phyloP scores from a whole-genome alignment of 2,797 vertebrate genomes.

The Onychomys arenicola region DNA sequence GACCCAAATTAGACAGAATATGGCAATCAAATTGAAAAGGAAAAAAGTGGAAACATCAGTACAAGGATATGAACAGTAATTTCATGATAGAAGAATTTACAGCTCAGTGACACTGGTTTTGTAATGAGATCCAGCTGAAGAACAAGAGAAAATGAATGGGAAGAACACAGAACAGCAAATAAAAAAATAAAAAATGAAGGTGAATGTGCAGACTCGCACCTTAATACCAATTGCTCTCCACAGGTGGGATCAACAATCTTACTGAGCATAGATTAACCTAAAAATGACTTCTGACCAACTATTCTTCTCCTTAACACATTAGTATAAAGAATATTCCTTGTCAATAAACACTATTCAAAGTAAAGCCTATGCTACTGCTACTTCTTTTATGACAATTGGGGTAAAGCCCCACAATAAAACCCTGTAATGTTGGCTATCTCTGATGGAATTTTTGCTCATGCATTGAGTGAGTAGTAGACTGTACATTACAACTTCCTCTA shows the following conservation, averaged over 20 bases:
- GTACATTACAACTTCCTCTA: neutral
- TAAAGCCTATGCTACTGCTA: neutral
- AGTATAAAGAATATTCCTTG: neutral
- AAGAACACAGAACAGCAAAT: neutral
- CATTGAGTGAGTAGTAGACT: neutral
- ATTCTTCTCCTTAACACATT: neutral
- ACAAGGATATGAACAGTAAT: neutral
- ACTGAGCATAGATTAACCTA: neutral
- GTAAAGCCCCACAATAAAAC: neutral
- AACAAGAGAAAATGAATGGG: neutral
- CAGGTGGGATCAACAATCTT: neutral
- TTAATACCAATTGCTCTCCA: neutral
- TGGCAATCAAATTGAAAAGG: neutral
- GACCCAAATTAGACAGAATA: neutral
- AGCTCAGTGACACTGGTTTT: neutral
- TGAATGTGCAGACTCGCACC: neutral
- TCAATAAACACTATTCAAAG: neutral
- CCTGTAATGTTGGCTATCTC: neutral
- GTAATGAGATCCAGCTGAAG: neutral
- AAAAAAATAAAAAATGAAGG: neutral
- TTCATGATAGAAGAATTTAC: neutral
- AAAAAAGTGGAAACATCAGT: neutral
- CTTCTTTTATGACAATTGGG: neutral
- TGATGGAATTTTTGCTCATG: neutral
- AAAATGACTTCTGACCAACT: neutral